Conservation (phyloP, 1,140 invertebrate genomes). For the Zaprionus nigranus region DNA sequence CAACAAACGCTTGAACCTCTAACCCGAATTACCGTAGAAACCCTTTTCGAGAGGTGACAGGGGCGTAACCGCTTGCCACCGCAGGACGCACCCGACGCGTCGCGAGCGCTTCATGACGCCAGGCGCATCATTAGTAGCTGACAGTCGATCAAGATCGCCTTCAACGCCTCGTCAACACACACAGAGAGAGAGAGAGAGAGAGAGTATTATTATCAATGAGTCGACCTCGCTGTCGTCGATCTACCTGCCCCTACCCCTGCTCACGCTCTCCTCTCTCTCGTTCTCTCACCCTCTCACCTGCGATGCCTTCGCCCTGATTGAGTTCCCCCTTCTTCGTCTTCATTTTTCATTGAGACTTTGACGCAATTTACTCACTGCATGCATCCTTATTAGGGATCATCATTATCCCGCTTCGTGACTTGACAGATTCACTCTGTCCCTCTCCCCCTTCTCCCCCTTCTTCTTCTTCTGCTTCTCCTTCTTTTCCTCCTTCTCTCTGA, state of each 20-base stretch:
- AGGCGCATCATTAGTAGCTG: slow-evolving; percentile 42
- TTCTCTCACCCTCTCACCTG: neutral
- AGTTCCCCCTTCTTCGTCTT: slow-evolving; percentile 17
- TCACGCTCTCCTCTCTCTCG: neutral
- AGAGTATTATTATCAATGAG: slow-evolving; percentile 44
- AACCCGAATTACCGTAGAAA: neutral
- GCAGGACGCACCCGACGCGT: slow-evolving; percentile 48
- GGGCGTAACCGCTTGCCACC: slow-evolving; percentile 46
- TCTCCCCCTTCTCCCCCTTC: neutral
- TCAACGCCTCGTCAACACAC: neutral
- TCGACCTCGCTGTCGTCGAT: slow-evolving; percentile 11
- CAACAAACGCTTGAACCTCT: neutral
- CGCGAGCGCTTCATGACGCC: slow-evolving; percentile 37
- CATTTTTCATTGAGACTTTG: slow-evolving; percentile 54
- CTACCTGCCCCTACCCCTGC: slow-evolving; percentile 26
- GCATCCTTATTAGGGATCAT: slow-evolving; percentile 41
- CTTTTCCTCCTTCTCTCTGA: neutral
- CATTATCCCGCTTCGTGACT: slow-evolving; percentile 45
- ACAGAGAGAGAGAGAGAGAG: too few species aligned
- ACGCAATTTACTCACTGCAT: slow-evolving; percentile 30
- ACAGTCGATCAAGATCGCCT: slow-evolving; percentile 44
- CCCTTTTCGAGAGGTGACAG: slow-evolving; percentile 28
- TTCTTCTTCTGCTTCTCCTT: too few species aligned
- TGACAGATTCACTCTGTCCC: slow-evolving; percentile 10
- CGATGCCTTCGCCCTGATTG: slow-evolving; percentile 43